These are phyloP conservation scores for Trinorchestia longiramus DNA, from an alignment of 1,140 invertebrate genomes.

Conservation along the genomic window DNA sequence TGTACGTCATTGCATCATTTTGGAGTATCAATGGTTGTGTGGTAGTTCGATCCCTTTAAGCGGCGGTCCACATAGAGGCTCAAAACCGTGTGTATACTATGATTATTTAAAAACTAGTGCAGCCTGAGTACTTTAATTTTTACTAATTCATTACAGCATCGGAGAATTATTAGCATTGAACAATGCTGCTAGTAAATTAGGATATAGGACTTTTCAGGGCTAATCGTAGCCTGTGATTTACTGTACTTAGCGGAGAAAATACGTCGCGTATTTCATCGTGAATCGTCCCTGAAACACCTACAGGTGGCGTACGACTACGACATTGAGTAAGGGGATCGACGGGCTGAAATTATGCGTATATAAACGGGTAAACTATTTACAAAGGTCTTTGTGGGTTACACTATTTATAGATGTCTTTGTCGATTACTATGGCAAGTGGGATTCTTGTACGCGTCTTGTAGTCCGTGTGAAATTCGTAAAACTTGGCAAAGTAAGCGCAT, in stretches of 20 bases:
- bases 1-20: neutral
- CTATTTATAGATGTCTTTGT: no score
- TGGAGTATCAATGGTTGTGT: neutral
- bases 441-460: no score
- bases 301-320: neutral
- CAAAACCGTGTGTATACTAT: neutral
- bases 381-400: no score
- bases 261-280: neutral
- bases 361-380: no score
- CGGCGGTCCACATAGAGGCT: neutral
- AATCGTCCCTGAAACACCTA: neutral
- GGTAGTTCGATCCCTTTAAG: neutral
- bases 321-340: neutral
- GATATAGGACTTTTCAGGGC: neutral
- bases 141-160: neutral
- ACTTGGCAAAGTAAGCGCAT: no score
- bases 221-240: neutral
- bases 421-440: no score
- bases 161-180: neutral
- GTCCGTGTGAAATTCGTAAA: no score
- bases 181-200: neutral
- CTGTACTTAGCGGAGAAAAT: neutral
- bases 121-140: neutral
- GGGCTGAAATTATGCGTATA: no score
- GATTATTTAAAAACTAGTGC: neutral